A percentile compares a stretch with the other conserved stretches of the same genome.
These are phyloP conservation scores for Phaonia tiefii DNA, from an alignment of 2,888 invertebrate genomes.

Conservation along the genomic window DNA sequence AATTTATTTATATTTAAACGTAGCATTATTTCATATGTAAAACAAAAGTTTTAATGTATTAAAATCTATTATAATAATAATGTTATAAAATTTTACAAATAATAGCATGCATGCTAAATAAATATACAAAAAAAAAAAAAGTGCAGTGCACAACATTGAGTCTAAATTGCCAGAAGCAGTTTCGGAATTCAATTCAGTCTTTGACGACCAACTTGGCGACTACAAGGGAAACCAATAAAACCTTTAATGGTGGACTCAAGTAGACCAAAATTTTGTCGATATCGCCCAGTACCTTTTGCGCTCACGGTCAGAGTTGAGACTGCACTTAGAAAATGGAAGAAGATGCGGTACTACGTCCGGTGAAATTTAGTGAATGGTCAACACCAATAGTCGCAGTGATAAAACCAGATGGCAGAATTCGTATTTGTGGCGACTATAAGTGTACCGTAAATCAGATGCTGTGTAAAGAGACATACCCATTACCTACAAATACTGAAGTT, in stretches of 20 bases:
- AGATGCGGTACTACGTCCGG: constrained; percentile 35
- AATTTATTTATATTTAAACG: too few species aligned
- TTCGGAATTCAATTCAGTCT: constrained; percentile 6
- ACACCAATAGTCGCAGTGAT: constrained; percentile 43
- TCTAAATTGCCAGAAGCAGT: constrained; percentile 6
- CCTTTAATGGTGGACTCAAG: not conserved
- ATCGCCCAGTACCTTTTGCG: constrained; percentile 26
- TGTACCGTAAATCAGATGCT: constrained; percentile 21
- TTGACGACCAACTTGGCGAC: not conserved
- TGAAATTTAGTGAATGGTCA: constrained; percentile 31
- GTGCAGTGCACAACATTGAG: not conserved
- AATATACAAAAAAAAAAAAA: too few species aligned
- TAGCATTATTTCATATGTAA: too few species aligned
- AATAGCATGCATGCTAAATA: too few species aligned
- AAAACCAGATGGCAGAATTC: too few species aligned
- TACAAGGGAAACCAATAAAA: constrained; percentile 2
- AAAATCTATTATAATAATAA: too few species aligned
- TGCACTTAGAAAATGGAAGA: constrained; percentile 38
- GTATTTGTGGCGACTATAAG: constrained; percentile 55
- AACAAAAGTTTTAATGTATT: too few species aligned
- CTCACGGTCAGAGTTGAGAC: constrained; percentile 32
- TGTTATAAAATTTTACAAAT: too few species aligned
- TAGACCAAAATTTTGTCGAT: constrained; percentile 37
- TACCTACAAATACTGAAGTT: constrained; percentile 9
- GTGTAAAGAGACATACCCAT: constrained; percentile 43